Conservation (phyloP, 2,888 invertebrate species). For the Tolmerus cingulatus region DNA sequence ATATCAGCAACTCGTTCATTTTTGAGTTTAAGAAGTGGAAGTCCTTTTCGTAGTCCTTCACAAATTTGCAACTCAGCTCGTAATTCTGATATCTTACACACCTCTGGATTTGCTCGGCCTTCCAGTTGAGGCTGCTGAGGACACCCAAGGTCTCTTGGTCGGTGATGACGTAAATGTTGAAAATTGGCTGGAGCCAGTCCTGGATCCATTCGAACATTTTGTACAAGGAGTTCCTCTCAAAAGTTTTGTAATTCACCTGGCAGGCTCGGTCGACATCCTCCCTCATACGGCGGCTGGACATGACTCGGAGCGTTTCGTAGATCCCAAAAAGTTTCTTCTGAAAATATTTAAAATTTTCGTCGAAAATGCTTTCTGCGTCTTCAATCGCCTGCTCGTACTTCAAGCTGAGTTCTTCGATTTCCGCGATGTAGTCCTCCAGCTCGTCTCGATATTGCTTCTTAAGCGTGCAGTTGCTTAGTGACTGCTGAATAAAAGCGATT, state of each 20-base stretch:
- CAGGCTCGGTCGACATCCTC: background rate
- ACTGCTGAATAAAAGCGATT: background rate
- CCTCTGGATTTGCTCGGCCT: background rate
- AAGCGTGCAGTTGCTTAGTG: background rate
- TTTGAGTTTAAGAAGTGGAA: constrained; percentile 55
- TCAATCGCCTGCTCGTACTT: constrained; percentile 56
- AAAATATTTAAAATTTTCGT: constrained; percentile 51
- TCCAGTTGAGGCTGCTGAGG: background rate
- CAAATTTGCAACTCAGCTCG: background rate
- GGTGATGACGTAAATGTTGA: background rate
- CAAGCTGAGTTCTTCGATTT: constrained; percentile 59
- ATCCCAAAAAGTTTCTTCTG: background rate
- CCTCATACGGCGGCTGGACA: background rate
- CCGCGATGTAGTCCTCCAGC: constrained; percentile 57
- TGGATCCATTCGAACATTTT: constrained; percentile 3
- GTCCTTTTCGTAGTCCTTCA: constrained; percentile 52
- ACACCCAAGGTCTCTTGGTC: background rate
- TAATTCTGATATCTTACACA: constrained; percentile 1
- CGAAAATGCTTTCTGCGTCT: constrained; percentile 56
- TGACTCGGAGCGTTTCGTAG: background rate
- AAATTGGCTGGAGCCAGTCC: background rate
- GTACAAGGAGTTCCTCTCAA: background rate
- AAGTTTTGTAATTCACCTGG: background rate
- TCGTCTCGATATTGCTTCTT: constrained; percentile 8
- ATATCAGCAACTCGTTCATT: constrained; percentile 57